phyloP scores from a whole-genome alignment of 1,140 invertebrate genomes.

The Papilio dardanus region DNA sequence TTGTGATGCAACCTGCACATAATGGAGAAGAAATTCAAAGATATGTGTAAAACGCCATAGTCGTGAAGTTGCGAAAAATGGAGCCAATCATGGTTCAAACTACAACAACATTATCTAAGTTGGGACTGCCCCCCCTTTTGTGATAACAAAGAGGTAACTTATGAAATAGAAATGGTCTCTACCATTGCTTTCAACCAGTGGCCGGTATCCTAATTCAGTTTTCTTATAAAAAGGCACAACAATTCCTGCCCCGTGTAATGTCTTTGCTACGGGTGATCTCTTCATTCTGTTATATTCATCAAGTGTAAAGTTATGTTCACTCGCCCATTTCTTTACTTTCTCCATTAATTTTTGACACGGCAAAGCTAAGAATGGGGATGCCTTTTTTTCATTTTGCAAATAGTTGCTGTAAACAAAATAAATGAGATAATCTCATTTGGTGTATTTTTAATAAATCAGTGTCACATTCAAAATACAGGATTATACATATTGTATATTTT shows the following conservation, averaged over 20 bases:
- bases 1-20: no score
- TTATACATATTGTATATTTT: no score
- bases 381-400: constrained; percentile 85
- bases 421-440: no score
- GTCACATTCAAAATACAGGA: no score
- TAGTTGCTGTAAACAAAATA: constrained; percentile 81
- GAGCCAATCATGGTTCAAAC: no score
- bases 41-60: no score
- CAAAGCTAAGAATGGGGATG: constrained; percentile 86
- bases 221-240: constrained; percentile 94
- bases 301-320: constrained; percentile 85
- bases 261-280: constrained; percentile 87
- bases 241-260: constrained; percentile 93
- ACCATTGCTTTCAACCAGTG: constrained; percentile 89
- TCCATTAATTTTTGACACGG: constrained; percentile 84
- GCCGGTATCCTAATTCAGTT: constrained; percentile 91
- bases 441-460: no score
- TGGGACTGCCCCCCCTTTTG: no score
- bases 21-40: no score
- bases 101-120: no score
- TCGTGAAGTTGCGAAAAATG: no score
- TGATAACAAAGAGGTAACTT: no score
- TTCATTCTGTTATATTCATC: constrained; percentile 84
- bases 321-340: constrained; percentile 86
- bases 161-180: constrained; percentile 60